A percentile compares a stretch with the other conserved stretches of the same genome.
Conservation (phyloP, 2,888 invertebrate species). For the Drosophila hamatofila region DNA sequence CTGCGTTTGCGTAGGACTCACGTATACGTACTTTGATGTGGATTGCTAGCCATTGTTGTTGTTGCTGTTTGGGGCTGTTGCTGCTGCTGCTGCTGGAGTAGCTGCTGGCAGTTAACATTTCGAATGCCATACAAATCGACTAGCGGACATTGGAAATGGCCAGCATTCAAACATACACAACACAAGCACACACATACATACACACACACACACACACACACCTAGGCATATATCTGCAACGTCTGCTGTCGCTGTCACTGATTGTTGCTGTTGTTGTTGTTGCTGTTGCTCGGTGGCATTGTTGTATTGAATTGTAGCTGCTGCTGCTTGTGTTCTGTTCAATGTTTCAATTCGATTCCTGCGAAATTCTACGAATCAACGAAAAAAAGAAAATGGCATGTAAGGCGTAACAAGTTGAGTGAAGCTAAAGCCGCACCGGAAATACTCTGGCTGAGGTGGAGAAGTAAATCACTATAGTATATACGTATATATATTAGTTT, state of each 20-base stretch:
- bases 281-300: conserved; percentile 59
- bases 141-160: conserved; percentile 74
- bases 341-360: conserved; percentile 78
- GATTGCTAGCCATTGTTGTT: conserved; percentile 71
- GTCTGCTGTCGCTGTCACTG: conserved; percentile 37
- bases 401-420: background rate
- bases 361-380: conserved; percentile 53
- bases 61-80: conserved; percentile 40
- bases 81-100: conserved; percentile 48
- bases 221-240: conserved; percentile 36
- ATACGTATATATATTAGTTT: background rate
- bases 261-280: conserved; percentile 39
- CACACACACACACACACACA: conserved; percentile 2
- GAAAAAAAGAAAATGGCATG: conserved; percentile 11
- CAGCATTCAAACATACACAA: conserved; percentile 27
- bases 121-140: conserved; percentile 80
- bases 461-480: background rate
- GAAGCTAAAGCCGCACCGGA: background rate
- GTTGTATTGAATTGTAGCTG: conserved; percentile 75
- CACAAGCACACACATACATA: conserved; percentile 2
- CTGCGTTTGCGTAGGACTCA: conserved; percentile 80
- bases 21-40: conserved; percentile 73
- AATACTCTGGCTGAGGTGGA: background rate
- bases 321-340: conserved; percentile 66
- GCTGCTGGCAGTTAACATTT: conserved; percentile 76